These are phyloP conservation scores for Cephalopholis sonnerati DNA, from an alignment of 2,113 vertebrate species.

Conservation along the genomic window DNA sequence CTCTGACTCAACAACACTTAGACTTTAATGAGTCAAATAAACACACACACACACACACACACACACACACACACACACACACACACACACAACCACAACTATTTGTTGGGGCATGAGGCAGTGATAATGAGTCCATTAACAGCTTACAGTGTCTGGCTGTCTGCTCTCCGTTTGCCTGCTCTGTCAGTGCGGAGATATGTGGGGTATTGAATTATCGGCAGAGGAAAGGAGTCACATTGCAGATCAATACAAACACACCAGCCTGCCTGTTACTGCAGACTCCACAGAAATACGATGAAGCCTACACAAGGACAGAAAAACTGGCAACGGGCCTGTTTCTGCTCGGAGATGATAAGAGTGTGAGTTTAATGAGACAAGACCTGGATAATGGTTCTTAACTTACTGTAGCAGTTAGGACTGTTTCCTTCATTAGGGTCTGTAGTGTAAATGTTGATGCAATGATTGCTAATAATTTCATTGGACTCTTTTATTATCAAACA, in stretches of 20 bases:
- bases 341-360: background rate
- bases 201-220: slow-evolving; percentile 38
- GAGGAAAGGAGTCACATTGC: slow-evolving; percentile 53
- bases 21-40: background rate
- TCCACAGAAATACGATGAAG: background rate
- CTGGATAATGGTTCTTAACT: background rate
- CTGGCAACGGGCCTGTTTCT: background rate
- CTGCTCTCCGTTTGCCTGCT: slow-evolving; percentile 14
- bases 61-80: background rate
- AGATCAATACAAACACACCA: slow-evolving; percentile 59
- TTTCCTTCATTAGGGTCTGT: background rate
- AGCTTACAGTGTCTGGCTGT: slow-evolving; percentile 33
- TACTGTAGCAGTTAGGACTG: background rate
- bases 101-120: slow-evolving; percentile 11
- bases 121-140: slow-evolving; percentile 57
- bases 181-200: slow-evolving; percentile 21
- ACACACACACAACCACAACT: background rate
- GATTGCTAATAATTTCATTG: slow-evolving; percentile 10
- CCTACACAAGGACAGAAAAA: background rate
- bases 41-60: background rate
- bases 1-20: slow-evolving; percentile 5
- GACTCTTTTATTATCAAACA: background rate
- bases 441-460: background rate
- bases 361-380: slow-evolving; percentile 11
- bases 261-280: slow-evolving; percentile 24